Percentiles rank a stretch among this genome's conserved stretches.
These are phyloP conservation scores for Acomys russatus DNA, from an alignment of 2,797 vertebrate species.

Conservation along the genomic window DNA sequence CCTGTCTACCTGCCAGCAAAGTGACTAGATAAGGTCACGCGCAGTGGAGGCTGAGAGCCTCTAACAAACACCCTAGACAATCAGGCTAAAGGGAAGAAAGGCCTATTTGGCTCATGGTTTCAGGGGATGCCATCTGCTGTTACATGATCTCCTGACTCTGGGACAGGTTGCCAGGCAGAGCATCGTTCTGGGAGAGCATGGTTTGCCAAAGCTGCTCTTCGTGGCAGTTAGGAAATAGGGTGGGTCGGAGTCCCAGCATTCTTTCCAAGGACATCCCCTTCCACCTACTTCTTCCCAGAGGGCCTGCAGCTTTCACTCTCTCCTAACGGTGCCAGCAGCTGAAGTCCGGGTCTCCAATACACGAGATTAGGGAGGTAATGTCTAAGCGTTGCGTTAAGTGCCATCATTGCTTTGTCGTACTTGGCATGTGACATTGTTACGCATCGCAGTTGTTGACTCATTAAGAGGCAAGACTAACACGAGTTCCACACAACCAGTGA, in stretches of 20 bases:
- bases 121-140: too few relatives aligned
- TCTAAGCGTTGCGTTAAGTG: not conserved
- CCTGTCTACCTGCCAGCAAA: not conserved
- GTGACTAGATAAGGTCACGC: not conserved
- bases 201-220: not conserved
- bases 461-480: slow-evolving; percentile 59
- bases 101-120: not conserved
- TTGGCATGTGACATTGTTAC: not conserved
- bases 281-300: not conserved
- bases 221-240: not conserved
- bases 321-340: too few relatives aligned
- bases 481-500: slow-evolving; percentile 60
- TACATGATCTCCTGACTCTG: not conserved
- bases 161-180: not conserved
- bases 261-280: too few relatives aligned
- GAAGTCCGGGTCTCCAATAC: not conserved
- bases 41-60: not conserved
- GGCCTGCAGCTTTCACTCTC: not conserved
- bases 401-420: not conserved
- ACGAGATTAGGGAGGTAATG: not conserved
- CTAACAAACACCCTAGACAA: too few relatives aligned
- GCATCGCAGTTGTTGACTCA: slow-evolving; percentile 53
- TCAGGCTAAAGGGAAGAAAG: not conserved
- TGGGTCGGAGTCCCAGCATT: not conserved
- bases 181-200: not conserved